Base-by-base conservation (phyloP, 64 coral and sea anemone species). In the Montipora sp. region DNA sequence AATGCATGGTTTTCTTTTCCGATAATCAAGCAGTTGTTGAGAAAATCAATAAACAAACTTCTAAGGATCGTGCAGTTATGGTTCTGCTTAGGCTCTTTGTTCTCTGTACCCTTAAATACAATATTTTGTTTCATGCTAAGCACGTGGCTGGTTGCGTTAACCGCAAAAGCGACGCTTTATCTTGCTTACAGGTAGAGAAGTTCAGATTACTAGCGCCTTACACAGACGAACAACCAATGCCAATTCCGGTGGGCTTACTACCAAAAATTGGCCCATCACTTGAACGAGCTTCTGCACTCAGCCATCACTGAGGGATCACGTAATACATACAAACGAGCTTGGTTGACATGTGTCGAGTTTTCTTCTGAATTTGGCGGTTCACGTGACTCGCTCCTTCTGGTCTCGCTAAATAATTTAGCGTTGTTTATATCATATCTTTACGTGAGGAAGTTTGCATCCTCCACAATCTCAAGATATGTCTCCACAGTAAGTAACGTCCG, bases 31-130 rank as follows among this genome's bases (percentile, higher is more conserved):
- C 78, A 20, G 24, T 81, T 24, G 51, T 81, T 53, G 24, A 81
- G n/a, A 48, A 57, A 53, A 81, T 81, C 12, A 81, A 89, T 75
- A 60, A 59, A 18, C 74, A 78, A 49, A 89, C 87, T 7, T 89
- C 87, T 15, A 76, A 66, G 23, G 8, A 89, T 9, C 71, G 15
- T 20, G 16, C 24, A 63, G 48, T 89, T 22, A 89, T 89, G 87
- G 51, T 89, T 15, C 59, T 84, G 73, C 75, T 84, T 22, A 19
- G 70, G 16, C 1, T 5, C 23, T 73, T 73, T 22, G 70, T 73
- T 14, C 50, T 75, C 19, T 75, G 14, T 21, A 75, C 27, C 5
- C 36, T 88, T 15, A 57, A 51, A 45, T 46, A 88, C 24, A 88
- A 88, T 75, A 75, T 88, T 18, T 12, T 88, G 45, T 88, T 88